Base-by-base conservation (phyloP, 2,113 vertebrate species). In the Sprattus sprattus region DNA sequence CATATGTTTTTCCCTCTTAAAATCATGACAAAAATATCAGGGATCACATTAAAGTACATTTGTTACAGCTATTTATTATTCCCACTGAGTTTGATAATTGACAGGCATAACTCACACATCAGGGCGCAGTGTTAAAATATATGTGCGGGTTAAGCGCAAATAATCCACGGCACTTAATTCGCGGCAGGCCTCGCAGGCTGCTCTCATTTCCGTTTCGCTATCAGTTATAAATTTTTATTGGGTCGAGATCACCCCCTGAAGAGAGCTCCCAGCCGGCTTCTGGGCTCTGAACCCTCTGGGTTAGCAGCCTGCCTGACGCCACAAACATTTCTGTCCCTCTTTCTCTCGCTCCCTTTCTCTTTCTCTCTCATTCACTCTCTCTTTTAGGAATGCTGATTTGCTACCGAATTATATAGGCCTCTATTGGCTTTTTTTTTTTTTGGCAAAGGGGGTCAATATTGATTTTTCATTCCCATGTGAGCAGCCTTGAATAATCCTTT, bases 391-490 rank as follows among this genome's bases (percentile, higher is more conserved):
- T 89, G 86, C 90, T 89, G 91, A 89, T 89, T 87, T 46, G 4
- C 54, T 90, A 83, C 85, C 80, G 85, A 87, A 91, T 85, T 86
- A 87, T 86, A 91, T 85, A 82, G 88, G 89, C 81, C 87, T 91
- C 88, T 50, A 75, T 78, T 90, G 86, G 84, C 85, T 82, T 85
- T 86, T 84, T 87, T 84, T 87, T 81, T 78, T 45, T 81, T 64
- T 10, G 25, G 25, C 9, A 25, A 90, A 89, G 84, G 86, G 39
- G 90, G 88, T 92, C 88, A 91, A 87, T 91, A 93, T 93, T 89
- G 92, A 92, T 91, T 90, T 90, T 90, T 92, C 89, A 91, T 90
- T 87, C 88, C 84, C 88, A 86, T 85, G 89, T 75, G 90, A 90
- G 85, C 78, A 81, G 84, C 85, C 50, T 67, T 89, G 81, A 92